Evolutionary conservation across 2,113 vertebrate genomes (phyloP).

Genomic region (Chaetops frenatus): DNA sequence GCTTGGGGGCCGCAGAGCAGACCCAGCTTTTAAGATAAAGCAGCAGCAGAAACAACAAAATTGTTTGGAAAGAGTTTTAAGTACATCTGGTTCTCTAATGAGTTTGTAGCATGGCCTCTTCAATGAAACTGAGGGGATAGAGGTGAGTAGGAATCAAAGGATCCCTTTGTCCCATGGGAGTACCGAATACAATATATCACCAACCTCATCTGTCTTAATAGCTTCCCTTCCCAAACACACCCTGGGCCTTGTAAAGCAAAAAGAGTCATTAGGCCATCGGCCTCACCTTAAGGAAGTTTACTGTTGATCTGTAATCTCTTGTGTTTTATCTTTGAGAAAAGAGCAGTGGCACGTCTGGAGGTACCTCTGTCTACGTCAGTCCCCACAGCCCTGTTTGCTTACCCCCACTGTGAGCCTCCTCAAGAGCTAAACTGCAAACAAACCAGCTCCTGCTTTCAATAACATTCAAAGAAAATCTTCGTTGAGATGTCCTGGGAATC

Average conservation of each 20-base stretch:
- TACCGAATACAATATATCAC: neutral
- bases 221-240: constrained; percentile 31
- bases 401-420: neutral
- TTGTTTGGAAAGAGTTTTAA: neutral
- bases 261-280: neutral
- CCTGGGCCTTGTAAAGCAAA: neutral
- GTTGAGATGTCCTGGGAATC: neutral
- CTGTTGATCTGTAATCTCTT: neutral
- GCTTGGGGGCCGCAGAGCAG: neutral
- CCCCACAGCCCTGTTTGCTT: neutral
- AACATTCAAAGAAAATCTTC: neutral
- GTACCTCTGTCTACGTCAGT: neutral
- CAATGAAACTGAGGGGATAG: neutral
- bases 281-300: constrained; percentile 38
- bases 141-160: neutral
- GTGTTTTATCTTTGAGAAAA: neutral
- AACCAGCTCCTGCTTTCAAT: neutral
- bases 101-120: neutral
- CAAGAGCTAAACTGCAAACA: constrained; percentile 21
- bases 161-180: neutral
- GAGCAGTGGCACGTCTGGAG: neutral
- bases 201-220: neutral
- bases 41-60: neutral
- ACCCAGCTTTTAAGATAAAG: neutral
- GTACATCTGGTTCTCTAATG: neutral